phyloP scores from a whole-genome alignment of 2,113 vertebrate genomes.

The Corythaixoides concolor region DNA sequence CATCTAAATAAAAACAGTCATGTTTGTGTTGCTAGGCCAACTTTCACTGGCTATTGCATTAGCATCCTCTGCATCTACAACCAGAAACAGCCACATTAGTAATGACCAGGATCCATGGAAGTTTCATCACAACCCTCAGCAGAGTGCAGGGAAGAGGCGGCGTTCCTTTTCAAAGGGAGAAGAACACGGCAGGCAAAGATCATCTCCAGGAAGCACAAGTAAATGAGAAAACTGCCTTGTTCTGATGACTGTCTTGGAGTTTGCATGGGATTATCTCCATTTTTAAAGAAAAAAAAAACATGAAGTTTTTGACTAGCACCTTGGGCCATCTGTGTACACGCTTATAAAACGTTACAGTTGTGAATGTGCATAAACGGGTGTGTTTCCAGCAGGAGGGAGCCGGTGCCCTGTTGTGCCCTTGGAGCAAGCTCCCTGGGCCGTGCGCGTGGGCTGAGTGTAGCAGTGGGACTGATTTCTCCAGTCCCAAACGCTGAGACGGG shows the following conservation, averaged over 20 bases:
- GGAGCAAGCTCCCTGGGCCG: no score
- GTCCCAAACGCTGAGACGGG: fast-evolving
- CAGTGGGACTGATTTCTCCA: fast-evolving
- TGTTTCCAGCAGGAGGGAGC: fast-evolving
- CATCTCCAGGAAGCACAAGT: fast-evolving
- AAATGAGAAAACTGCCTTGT: neutral
- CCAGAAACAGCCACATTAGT: fast-evolving
- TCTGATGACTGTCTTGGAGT: neutral
- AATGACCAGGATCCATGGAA: fast-evolving
- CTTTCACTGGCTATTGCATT: neutral
- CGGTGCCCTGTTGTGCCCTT: fast-evolving
- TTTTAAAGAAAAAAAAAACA: neutral
- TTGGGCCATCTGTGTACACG: fast-evolving
- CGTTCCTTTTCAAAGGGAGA: fast-evolving
- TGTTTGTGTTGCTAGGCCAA: neutral
- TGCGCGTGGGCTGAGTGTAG: no score
- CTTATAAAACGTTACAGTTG: fast-evolving
- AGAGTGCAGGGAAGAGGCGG: fast-evolving
- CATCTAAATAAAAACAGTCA: neutral
- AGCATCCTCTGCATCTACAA: neutral
- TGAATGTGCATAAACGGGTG: fast-evolving
- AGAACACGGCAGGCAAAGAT: neutral
- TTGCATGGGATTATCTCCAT: neutral
- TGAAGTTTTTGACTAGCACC: neutral
- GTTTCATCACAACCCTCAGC: neutral